Conservation (phyloP, 64 coral and sea anemone species). For the Astreopora myriophthalma region DNA sequence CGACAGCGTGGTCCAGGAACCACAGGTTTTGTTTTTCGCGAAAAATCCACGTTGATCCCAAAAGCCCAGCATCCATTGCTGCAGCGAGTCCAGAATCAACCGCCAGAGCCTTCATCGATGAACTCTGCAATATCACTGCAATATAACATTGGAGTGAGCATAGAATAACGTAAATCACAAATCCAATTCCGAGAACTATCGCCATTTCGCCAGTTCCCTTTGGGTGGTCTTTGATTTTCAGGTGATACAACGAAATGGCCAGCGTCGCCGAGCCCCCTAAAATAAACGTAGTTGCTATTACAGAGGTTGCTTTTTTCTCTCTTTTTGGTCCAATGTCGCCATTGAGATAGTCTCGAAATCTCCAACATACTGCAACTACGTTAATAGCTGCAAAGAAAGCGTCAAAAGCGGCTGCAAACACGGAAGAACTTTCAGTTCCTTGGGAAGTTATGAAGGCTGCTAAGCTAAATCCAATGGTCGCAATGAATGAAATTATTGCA, state of each 20-base stretch:
- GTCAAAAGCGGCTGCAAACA: constrained; percentile 20
- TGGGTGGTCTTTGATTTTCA: constrained; percentile 19
- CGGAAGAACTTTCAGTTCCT: constrained; percentile 14
- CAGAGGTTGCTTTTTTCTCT: not conserved
- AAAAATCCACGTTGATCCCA: not conserved
- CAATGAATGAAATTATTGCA: constrained; percentile 15
- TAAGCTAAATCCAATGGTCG: constrained; percentile 6
- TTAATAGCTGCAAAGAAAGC: constrained; percentile 33
- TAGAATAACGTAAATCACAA: not conserved
- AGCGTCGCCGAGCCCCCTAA: not conserved
- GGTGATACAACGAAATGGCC: not conserved
- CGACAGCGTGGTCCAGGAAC: constrained; percentile 23
- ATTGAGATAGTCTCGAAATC: constrained; percentile 28
- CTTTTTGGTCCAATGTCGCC: constrained; percentile 8
- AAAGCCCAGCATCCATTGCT: not conserved
- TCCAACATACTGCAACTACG: constrained; percentile 25
- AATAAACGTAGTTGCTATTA: not conserved
- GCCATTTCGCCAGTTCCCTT: constrained; percentile 6
- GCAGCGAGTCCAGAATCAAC: constrained; percentile 7
- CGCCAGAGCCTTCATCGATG: constrained; percentile 5
- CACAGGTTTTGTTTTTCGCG: not conserved
- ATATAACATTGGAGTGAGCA: not conserved
- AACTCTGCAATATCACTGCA: not conserved
- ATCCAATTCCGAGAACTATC: not conserved
- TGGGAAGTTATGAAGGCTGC: constrained; percentile 15